A percentile compares a stretch with the other conserved stretches of the same genome.
Conservation (phyloP, 2,888 invertebrate species). For the Congeria kusceri region DNA sequence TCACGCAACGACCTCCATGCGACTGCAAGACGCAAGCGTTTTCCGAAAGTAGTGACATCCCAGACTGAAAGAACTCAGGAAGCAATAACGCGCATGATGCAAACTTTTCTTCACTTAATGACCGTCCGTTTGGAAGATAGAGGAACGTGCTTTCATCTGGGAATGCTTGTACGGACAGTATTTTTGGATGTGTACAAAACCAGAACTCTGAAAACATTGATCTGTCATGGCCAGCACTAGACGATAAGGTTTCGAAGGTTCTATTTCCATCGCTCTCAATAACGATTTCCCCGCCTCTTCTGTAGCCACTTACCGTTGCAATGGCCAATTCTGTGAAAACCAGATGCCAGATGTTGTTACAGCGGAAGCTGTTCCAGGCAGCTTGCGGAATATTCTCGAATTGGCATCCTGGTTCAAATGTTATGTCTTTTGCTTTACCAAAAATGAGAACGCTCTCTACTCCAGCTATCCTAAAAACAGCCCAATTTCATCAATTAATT, state of each 20-base stretch:
- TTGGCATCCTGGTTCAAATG: background rate
- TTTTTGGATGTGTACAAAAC: conserved; percentile 16
- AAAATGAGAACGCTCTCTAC: background rate
- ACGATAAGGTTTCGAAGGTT: background rate
- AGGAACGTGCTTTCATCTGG: conserved; percentile 10
- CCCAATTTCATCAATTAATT: no score
- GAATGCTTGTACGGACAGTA: conserved; percentile 9
- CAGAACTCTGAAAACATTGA: conserved; percentile 19
- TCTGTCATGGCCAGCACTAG: background rate
- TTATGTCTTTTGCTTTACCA: conserved; percentile 3
- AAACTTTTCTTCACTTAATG: background rate
- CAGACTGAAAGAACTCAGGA: conserved; percentile 12
- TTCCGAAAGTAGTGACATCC: conserved; percentile 12
- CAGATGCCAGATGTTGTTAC: no score
- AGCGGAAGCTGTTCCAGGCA: no score
- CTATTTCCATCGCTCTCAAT: conserved; percentile 4
- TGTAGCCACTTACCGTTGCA: no score
- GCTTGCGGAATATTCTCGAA: no score
- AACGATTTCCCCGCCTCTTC: background rate
- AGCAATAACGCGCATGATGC: conserved; percentile 3
- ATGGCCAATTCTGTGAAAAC: no score
- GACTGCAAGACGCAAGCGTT: conserved; percentile 8
- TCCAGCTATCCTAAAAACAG: background rate
- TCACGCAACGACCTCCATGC: conserved; percentile 11
- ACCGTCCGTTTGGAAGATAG: background rate